Conservation (phyloP, 2,113 vertebrate species). For the Alosa alosa region DNA sequence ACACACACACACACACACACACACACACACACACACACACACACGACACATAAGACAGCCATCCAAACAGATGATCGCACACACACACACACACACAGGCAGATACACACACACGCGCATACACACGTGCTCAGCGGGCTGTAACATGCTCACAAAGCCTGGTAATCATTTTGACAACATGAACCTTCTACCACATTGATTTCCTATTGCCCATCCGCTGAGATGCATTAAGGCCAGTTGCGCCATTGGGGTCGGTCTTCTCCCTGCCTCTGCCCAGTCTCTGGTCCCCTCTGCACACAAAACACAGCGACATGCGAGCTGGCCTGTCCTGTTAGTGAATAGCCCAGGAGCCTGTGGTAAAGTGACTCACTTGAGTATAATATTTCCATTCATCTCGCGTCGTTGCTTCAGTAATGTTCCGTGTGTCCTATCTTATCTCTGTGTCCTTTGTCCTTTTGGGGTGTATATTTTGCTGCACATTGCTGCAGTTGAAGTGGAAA, state of each 20-base stretch:
- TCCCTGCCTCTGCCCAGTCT: neutral
- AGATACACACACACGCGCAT: neutral
- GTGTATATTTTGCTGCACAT: too few relatives aligned
- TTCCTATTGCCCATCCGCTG: neutral
- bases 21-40: neutral
- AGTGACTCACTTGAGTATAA: neutral
- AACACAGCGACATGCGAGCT: neutral
- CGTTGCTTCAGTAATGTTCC: neutral
- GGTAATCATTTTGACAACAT: constrained; percentile 18
- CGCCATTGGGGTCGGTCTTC: neutral
- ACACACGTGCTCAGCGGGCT: neutral
- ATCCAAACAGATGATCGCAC: neutral
- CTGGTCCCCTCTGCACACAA: neutral
- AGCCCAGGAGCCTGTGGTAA: neutral
- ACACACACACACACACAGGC: neutral
- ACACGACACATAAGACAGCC: too few relatives aligned
- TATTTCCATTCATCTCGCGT: neutral
- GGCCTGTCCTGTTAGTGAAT: neutral
- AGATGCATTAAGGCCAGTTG: neutral
- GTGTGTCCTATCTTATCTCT: neutral
- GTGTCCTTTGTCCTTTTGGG: neutral
- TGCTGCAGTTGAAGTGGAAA: too few relatives aligned
- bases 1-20: neutral
- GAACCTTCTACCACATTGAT: neutral
- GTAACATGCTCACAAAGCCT: neutral